These are phyloP conservation scores for Monopterus albus DNA, from an alignment of 2,113 vertebrate species.

Conservation along the genomic window DNA sequence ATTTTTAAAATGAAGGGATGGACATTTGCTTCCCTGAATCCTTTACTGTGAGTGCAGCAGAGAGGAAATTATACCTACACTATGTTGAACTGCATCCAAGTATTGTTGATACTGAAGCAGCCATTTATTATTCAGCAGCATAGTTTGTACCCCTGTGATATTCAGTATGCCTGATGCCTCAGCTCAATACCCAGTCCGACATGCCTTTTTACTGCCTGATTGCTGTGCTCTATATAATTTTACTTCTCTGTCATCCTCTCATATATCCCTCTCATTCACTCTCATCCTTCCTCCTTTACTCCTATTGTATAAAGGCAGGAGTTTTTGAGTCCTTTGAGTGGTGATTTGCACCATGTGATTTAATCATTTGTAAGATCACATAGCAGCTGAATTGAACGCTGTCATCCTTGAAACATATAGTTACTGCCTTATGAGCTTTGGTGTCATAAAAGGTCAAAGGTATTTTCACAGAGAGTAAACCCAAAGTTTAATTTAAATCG, in stretches of 20 bases:
- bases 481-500: constrained; percentile 39
- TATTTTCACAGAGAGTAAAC: constrained; percentile 40
- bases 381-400: constrained; percentile 46
- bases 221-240: constrained; percentile 65
- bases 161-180: constrained; percentile 53
- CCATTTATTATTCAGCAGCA: constrained; percentile 73
- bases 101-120: constrained; percentile 59
- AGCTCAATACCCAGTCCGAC: constrained; percentile 40
- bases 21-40: constrained; percentile 32
- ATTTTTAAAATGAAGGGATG: not conserved
- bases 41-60: constrained; percentile 15
- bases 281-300: constrained; percentile 32
- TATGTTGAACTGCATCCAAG: constrained; percentile 59
- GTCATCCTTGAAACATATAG: constrained; percentile 36
- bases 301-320: constrained; percentile 21
- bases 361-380: constrained; percentile 58
- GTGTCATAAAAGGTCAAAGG: constrained; percentile 33
- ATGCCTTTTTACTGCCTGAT: constrained; percentile 61
- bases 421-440: constrained; percentile 29
- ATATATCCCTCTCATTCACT: constrained; percentile 42
- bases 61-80: constrained; percentile 38
- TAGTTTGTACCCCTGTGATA: constrained; percentile 67
- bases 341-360: constrained; percentile 43
- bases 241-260: constrained; percentile 55
- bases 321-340: constrained; percentile 41